phyloP scores from a whole-genome alignment of 2,888 invertebrate genomes.

The Protophormia terraenovae region DNA sequence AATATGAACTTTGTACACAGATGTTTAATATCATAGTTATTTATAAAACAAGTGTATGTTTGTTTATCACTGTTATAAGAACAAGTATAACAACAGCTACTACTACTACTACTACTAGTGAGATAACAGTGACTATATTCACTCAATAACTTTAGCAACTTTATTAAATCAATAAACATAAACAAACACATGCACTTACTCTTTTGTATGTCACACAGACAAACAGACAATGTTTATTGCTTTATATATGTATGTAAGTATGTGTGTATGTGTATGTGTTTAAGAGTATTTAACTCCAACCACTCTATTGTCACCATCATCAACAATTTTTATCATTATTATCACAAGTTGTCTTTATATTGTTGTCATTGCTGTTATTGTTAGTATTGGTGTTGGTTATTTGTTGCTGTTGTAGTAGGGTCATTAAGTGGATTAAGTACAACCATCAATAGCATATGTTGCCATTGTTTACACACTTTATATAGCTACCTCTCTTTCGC shows the following conservation, averaged over 20 bases:
- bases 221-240: not conserved
- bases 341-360: slow-evolving; percentile 45
- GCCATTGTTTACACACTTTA: slow-evolving; percentile 46
- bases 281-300: slow-evolving; percentile 38
- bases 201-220: not conserved
- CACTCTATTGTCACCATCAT: slow-evolving; percentile 58
- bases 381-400: not conserved
- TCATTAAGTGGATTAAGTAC: slow-evolving; percentile 65
- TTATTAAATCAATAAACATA: slow-evolving; percentile 56
- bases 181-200: not conserved
- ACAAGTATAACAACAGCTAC: not conserved
- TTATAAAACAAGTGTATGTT: no score
- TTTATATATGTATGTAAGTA: not conserved
- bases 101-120: not conserved
- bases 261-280: not conserved
- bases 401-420: slow-evolving; percentile 36
- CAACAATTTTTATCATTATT: slow-evolving; percentile 54
- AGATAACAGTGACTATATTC: slow-evolving; percentile 2
- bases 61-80: not conserved
- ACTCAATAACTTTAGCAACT: slow-evolving; percentile 51
- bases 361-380: not conserved
- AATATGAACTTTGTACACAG: slow-evolving; percentile 12
- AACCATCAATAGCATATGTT: slow-evolving; percentile 63
- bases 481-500: not conserved
- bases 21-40: slow-evolving; percentile 1